A percentile compares a stretch with the other conserved stretches of the same genome.
Evolutionary conservation across 1,140 invertebrate genomes (phyloP).

Genomic region (Octopus bimaculoides): DNA sequence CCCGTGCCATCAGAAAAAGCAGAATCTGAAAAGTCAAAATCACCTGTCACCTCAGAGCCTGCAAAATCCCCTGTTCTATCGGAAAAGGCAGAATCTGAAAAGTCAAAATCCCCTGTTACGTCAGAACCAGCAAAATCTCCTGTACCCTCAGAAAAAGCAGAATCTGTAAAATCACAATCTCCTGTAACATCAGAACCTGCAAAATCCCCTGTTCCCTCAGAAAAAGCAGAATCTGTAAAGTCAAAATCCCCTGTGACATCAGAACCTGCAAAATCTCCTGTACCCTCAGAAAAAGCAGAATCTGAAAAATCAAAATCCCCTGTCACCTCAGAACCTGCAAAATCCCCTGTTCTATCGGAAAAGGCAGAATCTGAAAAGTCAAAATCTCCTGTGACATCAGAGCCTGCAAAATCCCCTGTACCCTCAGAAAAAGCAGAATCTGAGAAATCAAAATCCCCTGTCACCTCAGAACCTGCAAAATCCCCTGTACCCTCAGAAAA

Average conservation of each 20-base stretch:
- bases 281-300: background rate
- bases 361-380: background rate
- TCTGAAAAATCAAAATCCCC: background rate
- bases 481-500: background rate
- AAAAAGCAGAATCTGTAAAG: background rate
- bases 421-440: background rate
- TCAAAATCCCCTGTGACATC: background rate
- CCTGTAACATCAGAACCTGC: background rate
- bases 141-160: background rate
- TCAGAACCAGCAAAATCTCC: background rate
- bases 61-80: background rate
- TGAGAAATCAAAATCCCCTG: background rate
- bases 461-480: no score
- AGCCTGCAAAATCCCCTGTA: background rate
- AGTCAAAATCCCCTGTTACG: background rate
- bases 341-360: background rate
- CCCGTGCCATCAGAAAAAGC: background rate
- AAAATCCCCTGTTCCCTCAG: background rate
- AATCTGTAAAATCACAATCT: no score
- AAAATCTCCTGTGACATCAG: background rate
- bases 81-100: background rate
- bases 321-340: background rate
- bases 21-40: background rate
- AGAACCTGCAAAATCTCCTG: background rate
- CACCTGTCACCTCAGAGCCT: background rate